phyloP scores from a whole-genome alignment of 2,113 vertebrate genomes.

The Spermophilus dauricus region DNA sequence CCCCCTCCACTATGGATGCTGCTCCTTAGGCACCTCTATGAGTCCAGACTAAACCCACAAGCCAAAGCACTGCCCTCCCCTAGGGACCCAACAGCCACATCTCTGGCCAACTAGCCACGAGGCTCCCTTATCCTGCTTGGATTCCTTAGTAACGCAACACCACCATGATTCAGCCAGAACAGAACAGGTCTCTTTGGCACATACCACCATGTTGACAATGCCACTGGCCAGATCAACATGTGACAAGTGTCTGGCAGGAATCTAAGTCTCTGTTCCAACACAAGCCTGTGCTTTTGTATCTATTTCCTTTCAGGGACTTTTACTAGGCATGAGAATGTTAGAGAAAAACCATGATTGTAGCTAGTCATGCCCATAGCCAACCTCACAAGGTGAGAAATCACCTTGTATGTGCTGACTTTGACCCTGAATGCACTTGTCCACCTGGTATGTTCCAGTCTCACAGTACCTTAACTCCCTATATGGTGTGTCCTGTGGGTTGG shows the following conservation, averaged over 20 bases:
- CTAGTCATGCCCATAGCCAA: conserved; percentile 89
- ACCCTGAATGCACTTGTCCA: conserved; percentile 94
- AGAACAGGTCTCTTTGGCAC: conserved; percentile 90
- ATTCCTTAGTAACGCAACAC: conserved; percentile 85
- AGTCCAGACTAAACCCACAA: no score
- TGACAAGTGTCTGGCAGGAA: conserved; percentile 98
- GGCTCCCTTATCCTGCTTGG: conserved; percentile 84
- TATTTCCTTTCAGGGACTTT: conserved; percentile 93
- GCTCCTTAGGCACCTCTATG: no score
- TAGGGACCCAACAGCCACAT: no score
- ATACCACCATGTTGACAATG: conserved; percentile 92
- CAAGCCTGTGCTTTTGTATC: conserved; percentile 94
- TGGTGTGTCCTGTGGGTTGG: conserved; percentile 92
- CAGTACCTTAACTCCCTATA: conserved; percentile 90
- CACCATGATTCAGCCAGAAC: conserved; percentile 87
- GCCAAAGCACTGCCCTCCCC: no score
- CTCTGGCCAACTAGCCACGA: no score
- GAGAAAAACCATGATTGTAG: conserved; percentile 94
- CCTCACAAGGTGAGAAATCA: conserved; percentile 90
- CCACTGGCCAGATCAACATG: conserved; percentile 93
- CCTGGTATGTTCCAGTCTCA: conserved; percentile 89
- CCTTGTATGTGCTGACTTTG: conserved; percentile 91
- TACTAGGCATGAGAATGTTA: conserved; percentile 94
- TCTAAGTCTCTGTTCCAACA: conserved; percentile 93
- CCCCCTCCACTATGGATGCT: no score